These are phyloP conservation scores for Drosophila kanekoi DNA, from an alignment of 2,888 invertebrate species.

Conservation along the genomic window DNA sequence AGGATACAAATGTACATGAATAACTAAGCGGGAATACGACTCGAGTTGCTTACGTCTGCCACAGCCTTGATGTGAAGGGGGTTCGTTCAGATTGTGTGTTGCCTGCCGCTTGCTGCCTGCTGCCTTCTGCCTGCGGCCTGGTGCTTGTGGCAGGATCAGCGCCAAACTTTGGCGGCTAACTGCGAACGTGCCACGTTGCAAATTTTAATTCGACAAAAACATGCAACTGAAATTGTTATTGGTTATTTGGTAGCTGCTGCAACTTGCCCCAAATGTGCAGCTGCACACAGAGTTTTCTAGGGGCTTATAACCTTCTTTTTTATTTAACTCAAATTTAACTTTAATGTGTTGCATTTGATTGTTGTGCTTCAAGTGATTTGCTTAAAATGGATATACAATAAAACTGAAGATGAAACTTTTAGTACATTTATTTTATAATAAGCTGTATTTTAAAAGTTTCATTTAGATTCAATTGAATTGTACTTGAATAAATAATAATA, in stretches of 20 bases:
- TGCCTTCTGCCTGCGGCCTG: conserved; percentile 29
- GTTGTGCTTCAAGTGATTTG: neutral
- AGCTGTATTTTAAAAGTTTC: too few species aligned
- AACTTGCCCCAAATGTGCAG: conserved; percentile 49
- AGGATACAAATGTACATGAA: conserved; percentile 81
- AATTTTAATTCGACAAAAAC: conserved; percentile 81
- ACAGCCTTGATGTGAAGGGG: conserved; percentile 8
- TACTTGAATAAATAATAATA: too few species aligned
- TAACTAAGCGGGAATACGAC: conserved; percentile 64
- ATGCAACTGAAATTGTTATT: conserved; percentile 78
- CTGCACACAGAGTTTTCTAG: conserved; percentile 12
- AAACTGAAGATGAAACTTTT: neutral
- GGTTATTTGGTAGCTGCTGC: conserved; percentile 52
- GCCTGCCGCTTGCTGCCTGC: neutral
- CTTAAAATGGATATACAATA: neutral
- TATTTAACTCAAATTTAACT: neutral
- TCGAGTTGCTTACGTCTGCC: conserved; percentile 18
- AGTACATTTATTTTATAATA: neutral
- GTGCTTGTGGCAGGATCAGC: conserved; percentile 63
- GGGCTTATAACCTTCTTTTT: neutral
- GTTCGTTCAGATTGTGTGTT: too few species aligned
- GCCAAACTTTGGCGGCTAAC: conserved; percentile 65
- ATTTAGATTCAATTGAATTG: too few species aligned
- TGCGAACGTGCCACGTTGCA: conserved; percentile 72
- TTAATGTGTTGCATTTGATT: neutral